Evolutionary conservation across 2,888 invertebrate species (phyloP), one percentile per base, ranked within the genome.

Genomic region (Nomada hirtipes): DNA sequence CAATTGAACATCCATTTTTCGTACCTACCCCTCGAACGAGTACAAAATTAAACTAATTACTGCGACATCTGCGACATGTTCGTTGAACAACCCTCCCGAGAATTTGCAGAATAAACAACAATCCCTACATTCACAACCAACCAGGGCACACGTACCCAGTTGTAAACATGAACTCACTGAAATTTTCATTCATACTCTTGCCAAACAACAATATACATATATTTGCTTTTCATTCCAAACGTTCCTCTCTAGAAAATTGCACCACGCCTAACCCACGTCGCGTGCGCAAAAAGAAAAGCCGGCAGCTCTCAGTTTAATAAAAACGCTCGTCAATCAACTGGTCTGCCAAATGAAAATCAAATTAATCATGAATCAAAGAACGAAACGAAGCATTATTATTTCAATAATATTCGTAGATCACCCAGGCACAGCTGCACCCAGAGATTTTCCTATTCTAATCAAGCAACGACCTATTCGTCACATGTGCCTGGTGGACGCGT

Each of bases 401-500:
- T n/a, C 4, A 18, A 18, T 36, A 13, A 61, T 61, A 23, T 26
- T 18, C 26, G 13, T 23, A 23, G 11, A 13, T 11, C 47, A 10
- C 0, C 9, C 18, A 61, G 13, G 18, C 2, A 4, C 23, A 11
- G 10, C 9, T 20, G 36, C 15, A 36, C 50, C 15, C n/a, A n/a
- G 42, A 60, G 23, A 55, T 44, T 70, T n/a, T 50, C 64, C n/a
- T 72, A 65, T 67, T 67, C 60, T 47, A 26, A 78, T 65, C 70
- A 68, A 73, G 73, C 68, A 53, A 68, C 55, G 70, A 68, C 64
- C 76, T 71, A 71, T 68, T 81, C 69, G 82, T 76, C 82, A 76
- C 82, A 50, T 29, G 72, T 55, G 59, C 47, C 55, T 47, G 63
- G 59, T 67, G 57, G 70, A 75, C 75, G 75, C 57, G 26, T 9